Percentiles rank a stretch among this genome's conserved stretches.
Evolutionary conservation across 2,888 invertebrate genomes (phyloP).

Genomic region (Caenorhabditis sp.): DNA sequence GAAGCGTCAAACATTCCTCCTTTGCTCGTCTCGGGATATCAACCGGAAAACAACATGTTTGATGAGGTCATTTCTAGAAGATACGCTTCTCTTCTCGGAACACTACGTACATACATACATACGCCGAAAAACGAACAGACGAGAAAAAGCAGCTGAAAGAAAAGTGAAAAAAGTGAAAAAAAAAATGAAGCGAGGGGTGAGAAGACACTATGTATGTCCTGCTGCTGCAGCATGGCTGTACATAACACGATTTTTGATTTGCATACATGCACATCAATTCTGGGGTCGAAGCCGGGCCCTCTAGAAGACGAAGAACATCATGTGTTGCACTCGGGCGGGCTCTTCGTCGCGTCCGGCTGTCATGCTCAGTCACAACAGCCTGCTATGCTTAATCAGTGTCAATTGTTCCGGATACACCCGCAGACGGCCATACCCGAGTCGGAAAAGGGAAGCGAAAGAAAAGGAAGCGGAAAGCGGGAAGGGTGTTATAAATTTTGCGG

Average conservation of each 20-base stretch:
- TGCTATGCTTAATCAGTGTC: slow-evolving; percentile 59
- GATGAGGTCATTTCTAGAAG: slow-evolving; percentile 14
- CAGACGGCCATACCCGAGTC: not conserved
- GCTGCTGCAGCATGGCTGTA: too few species aligned
- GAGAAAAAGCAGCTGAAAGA: too few species aligned
- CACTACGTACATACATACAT: too few species aligned
- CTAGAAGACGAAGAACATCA: slow-evolving; percentile 50
- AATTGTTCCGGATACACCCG: slow-evolving; percentile 49
- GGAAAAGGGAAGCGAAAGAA: too few species aligned
- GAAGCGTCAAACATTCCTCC: not conserved
- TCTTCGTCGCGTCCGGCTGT: slow-evolving; percentile 27
- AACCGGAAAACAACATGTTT: not conserved
- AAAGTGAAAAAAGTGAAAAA: not conserved
- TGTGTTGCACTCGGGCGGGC: slow-evolving; percentile 38
- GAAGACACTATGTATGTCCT: too few species aligned
- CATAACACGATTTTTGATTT: slow-evolving; percentile 63
- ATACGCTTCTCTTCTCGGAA: slow-evolving; percentile 18
- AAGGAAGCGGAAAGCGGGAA: slow-evolving; percentile 6
- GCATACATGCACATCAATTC: slow-evolving; percentile 57
- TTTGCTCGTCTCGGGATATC: too few species aligned
- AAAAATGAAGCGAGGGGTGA: slow-evolving; percentile 7
- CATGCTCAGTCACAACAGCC: slow-evolving; percentile 30
- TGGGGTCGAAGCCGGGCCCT: slow-evolving; percentile 11
- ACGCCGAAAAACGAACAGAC: too few species aligned
- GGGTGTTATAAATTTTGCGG: slow-evolving; percentile 27